Percentiles rank a stretch among this genome's conserved stretches.
phyloP scores from a whole-genome alignment of 2,113 vertebrate species.

The Cynopterus brachyotis region DNA sequence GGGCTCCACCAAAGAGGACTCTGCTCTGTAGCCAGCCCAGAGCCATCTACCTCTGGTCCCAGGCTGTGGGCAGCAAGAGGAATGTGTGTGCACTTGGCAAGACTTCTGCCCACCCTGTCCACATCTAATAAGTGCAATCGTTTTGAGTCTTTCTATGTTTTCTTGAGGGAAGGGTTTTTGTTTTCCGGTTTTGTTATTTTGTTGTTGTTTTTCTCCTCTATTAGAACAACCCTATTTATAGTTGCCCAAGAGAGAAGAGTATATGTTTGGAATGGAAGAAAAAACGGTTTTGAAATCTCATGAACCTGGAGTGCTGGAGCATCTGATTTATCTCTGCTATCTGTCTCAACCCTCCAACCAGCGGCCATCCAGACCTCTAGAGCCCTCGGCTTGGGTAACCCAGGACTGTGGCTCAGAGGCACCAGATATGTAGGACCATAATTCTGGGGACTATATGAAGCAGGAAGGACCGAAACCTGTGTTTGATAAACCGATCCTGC shows the following conservation, averaged over 20 bases:
- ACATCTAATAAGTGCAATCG: constrained; percentile 91
- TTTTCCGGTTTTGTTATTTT: constrained; percentile 47
- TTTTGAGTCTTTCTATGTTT: constrained; percentile 86
- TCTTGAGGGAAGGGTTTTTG: constrained; percentile 79
- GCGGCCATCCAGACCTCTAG: background rate
- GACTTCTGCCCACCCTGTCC: constrained; percentile 86
- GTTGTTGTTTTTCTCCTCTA: constrained; percentile 70
- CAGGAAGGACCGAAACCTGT: constrained; percentile 8
- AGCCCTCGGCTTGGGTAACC: background rate
- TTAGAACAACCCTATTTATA: constrained; percentile 88
- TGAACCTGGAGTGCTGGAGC: background rate
- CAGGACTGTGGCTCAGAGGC: background rate
- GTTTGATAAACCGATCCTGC: constrained; percentile 26
- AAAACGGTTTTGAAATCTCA: constrained; percentile 60
- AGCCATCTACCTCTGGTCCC: constrained; percentile 73
- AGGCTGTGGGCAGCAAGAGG: constrained; percentile 82
- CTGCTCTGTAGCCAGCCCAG: constrained; percentile 45
- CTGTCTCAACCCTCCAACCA: constrained; percentile 1
- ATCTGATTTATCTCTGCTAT: constrained; percentile 59
- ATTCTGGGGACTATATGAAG: constrained; percentile 25
- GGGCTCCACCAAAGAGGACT: constrained; percentile 63
- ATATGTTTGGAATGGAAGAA: constrained; percentile 76
- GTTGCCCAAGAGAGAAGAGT: constrained; percentile 84
- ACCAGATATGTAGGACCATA: background rate
- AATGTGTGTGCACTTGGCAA: constrained; percentile 86